A percentile compares a stretch with the other conserved stretches of the same genome.
Conservation (phyloP, 2,797 vertebrate species). For the Paratrypauchen microcephalus region DNA sequence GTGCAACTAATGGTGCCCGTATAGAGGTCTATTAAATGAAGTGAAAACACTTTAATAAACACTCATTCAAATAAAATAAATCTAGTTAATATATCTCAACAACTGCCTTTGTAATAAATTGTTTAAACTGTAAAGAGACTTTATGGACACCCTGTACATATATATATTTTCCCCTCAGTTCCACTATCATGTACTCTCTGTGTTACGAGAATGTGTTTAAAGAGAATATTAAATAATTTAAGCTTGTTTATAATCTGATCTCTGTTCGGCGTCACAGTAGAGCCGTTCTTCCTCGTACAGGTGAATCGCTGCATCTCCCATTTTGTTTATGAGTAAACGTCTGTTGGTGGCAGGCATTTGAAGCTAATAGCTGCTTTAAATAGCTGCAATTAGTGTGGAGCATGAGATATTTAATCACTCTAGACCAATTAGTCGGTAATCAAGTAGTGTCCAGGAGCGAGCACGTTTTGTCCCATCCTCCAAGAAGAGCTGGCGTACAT, state of each 20-base stretch:
- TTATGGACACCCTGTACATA: too few species aligned
- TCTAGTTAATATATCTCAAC: too few species aligned
- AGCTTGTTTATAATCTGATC: not conserved
- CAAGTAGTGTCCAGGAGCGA: constrained; percentile 84
- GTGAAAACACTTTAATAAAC: too few species aligned
- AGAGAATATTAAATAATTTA: not conserved
- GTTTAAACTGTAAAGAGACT: too few species aligned
- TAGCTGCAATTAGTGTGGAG: constrained; percentile 99
- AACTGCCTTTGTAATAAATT: too few species aligned
- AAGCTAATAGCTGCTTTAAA: constrained; percentile 94
- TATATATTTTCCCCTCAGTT: too few species aligned
- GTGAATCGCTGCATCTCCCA: constrained; percentile 66
- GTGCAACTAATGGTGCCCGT: too few species aligned
- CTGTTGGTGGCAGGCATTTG: constrained; percentile 97
- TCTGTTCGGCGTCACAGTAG: not conserved
- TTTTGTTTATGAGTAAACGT: constrained; percentile 92
- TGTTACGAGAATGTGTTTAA: not conserved
- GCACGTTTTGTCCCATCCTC: constrained; percentile 74
- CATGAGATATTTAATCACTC: constrained; percentile 99
- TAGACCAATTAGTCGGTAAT: constrained; percentile 97
- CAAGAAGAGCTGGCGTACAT: constrained; percentile 72
- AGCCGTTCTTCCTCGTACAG: constrained; percentile 24
- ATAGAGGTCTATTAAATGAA: too few species aligned
- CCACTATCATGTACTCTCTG: not conserved
- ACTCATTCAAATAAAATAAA: too few species aligned